Evolutionary conservation across 2,888 invertebrate species (phyloP), one percentile per base, ranked within the genome.

Genomic region (Caenorhabditis plicata): DNA sequence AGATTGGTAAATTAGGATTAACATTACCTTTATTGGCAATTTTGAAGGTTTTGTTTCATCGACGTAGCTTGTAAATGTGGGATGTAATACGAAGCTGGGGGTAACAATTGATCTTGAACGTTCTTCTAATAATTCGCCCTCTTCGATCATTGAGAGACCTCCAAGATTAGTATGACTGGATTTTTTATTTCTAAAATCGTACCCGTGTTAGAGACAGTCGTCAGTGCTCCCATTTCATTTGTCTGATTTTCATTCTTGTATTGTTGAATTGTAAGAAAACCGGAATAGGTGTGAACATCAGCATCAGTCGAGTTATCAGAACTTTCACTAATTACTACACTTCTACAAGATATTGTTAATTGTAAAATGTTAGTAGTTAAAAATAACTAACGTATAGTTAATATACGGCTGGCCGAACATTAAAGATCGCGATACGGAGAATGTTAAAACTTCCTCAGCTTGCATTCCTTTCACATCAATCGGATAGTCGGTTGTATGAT

Each of bases 361-460:
- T 36, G 15, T 13, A 32, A 29, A 48, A 9, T 11, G 7, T 13
- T 2, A 22, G 7, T 5, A 36, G 22, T 19, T 15, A 17, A 1
- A 35, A 22, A 47, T 19, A 32, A 54, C 64, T 52, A 13, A 70
- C 70, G 68, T 64, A 47, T 57, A 70, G 43, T 73, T 71, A 20
- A 73, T 53, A 31, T 56, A 61, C 3, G 73, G 68, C 15, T 67
- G 68, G 11, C 71, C 71, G 39, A 73, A 73, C 41, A 66, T 65
- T 9, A 71, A 31, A 3, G 64, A 68, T 26, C 58, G 54, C 1
- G 67, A 45, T 1, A 64, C 71, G 3, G 68, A 55, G 36, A 73
- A 58, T 3, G 64, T 64, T 22, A 73, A 32, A 1, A 57, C 65
- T 32, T 73, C 73, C 20, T 65, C 60, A 49, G 71, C 68, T 11